Percentiles rank a stretch among this genome's conserved stretches.
phyloP scores from a whole-genome alignment of 2,888 invertebrate genomes.

The Schizotus pectinicornis region DNA sequence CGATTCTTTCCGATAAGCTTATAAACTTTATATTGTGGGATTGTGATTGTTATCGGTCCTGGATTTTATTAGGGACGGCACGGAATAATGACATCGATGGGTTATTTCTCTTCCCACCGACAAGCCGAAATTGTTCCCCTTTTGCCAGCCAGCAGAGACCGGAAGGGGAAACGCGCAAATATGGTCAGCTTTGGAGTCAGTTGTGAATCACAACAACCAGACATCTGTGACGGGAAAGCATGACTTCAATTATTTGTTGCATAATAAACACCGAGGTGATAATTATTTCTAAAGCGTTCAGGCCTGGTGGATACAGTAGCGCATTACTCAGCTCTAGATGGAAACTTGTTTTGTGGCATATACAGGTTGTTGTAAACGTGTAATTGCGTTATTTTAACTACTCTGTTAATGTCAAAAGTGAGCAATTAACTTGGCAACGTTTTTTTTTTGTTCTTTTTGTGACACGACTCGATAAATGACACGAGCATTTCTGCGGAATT shows the following conservation, averaged over 20 bases:
- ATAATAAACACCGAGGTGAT: slow-evolving; percentile 10
- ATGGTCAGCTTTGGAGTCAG: too few species aligned
- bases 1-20: too few species aligned
- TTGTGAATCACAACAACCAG: too few species aligned
- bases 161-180: slow-evolving; percentile 19
- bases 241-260: neutral
- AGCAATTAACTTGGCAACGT: too few species aligned
- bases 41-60: slow-evolving; percentile 15
- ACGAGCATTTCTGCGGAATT: too few species aligned
- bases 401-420: too few species aligned
- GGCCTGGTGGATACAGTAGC: neutral
- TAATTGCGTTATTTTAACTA: too few species aligned
- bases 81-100: slow-evolving; percentile 38
- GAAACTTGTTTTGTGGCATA: slow-evolving; percentile 1
- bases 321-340: slow-evolving; percentile 1
- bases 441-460: too few species aligned
- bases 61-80: slow-evolving; percentile 30
- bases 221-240: neutral
- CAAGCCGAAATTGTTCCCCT: neutral
- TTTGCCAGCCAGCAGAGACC: slow-evolving; percentile 1
- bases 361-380: too few species aligned
- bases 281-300: slow-evolving; percentile 11
- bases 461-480: too few species aligned
- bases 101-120: slow-evolving; percentile 32
- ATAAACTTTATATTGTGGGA: too few species aligned